These are phyloP conservation scores for Deroplatys truncata DNA, from an alignment of 2,888 invertebrate genomes.

Conservation along the genomic window DNA sequence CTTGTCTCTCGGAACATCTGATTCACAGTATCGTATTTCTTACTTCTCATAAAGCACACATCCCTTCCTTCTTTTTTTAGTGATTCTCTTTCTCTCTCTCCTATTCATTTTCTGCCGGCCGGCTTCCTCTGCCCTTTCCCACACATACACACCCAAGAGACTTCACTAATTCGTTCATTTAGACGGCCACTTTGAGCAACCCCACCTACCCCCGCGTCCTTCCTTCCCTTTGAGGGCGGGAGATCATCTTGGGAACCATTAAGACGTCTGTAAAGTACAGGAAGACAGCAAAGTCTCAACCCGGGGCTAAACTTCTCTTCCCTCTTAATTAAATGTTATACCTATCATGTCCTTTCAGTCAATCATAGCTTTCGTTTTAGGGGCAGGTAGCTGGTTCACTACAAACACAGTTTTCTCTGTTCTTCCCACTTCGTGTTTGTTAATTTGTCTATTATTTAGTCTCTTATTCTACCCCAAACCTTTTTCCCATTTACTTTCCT, in stretches of 20 bases:
- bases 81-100: background rate
- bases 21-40: background rate
- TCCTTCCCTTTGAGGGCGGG: background rate
- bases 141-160: background rate
- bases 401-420: too few species aligned
- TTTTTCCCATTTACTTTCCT: too few species aligned
- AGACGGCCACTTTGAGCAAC: background rate
- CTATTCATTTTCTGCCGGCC: background rate
- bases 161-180: conserved; percentile 6
- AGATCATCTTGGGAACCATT: background rate
- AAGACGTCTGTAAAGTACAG: background rate
- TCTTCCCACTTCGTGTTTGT: too few species aligned
- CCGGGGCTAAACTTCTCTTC: background rate
- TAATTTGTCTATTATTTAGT: too few species aligned
- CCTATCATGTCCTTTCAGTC: too few species aligned
- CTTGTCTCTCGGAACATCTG: background rate
- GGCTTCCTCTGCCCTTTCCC: background rate
- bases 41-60: background rate
- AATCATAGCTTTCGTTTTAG: too few species aligned
- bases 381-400: too few species aligned
- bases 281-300: background rate
- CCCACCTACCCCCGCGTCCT: background rate
- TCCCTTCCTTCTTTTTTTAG: background rate
- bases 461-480: too few species aligned
- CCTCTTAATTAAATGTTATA: too few species aligned